Base-by-base conservation (phyloP, 1,140 invertebrate genomes). In the Formica exsecta region DNA sequence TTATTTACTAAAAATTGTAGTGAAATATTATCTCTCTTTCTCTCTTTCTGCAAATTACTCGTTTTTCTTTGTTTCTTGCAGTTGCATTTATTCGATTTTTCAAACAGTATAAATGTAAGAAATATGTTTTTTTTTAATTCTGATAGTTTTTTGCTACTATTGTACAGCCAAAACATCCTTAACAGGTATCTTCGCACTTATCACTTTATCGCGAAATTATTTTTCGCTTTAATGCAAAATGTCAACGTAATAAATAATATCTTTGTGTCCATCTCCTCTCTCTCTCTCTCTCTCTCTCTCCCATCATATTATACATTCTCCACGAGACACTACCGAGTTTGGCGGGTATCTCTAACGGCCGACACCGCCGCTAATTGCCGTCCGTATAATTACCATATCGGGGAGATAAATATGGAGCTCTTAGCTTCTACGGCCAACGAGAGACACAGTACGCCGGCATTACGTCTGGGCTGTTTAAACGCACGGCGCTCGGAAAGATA, bases 361-460 rank as follows among this genome's bases (percentile, higher is more conserved):
- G 88, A 65, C 88, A 89, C 88, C 51, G 68, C 77, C 70, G 85
- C 89, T 90, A 93, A 93, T 92, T 92, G 86, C 92, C 85, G 66
- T 86, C 84, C 89, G 89, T 85, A 80, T 89, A 88, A 92, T 93
- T 93, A 93, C 87, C 92, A 92, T 92, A 93, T 93, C 92, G 91
- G 91, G 77, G 76, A 91, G 90, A 92, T 93, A 93, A 93, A 91
- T 93, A 91, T 65, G 77, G 73, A 86, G 90, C 89, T 91, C 85
- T 90, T 86, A 80, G 81, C 85, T 87, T 89, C 87, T 86, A 57
- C 65, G 32, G 41, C 81, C 87, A 73, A 76, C 85, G 89, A 87
- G 91, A 89, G 48, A 51, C 48, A 51, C 87, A 77, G 77, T 29
- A 41, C 51, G 61, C 73, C 65, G 75, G 54, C 81, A 61, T 87